phyloP scores from a whole-genome alignment of 2,113 vertebrate genomes.

The Phoxinus phoxinus region DNA sequence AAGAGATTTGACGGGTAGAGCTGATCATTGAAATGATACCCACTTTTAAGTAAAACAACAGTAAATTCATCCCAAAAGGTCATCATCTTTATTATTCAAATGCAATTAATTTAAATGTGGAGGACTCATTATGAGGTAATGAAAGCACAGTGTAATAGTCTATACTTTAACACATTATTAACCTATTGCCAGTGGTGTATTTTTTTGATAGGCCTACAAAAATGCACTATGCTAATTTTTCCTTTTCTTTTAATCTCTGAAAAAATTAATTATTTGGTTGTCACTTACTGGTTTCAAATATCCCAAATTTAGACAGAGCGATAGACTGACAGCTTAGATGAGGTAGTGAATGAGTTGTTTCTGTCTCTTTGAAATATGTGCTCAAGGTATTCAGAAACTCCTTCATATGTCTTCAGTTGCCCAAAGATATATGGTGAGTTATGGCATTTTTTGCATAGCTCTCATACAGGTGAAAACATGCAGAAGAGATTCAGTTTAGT shows the following conservation, averaged over 20 bases:
- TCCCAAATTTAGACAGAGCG: slow-evolving; percentile 41
- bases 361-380: slow-evolving; percentile 52
- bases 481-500: slow-evolving; percentile 64
- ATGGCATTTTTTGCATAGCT: slow-evolving; percentile 75
- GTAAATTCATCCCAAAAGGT: neutral
- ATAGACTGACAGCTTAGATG: slow-evolving; percentile 47
- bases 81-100: neutral
- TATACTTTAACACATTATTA: neutral
- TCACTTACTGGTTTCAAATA: slow-evolving; percentile 25
- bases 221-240: neutral
- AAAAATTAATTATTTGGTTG: neutral
- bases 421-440: slow-evolving; percentile 61
- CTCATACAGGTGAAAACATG: slow-evolving; percentile 76
- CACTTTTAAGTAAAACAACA: neutral
- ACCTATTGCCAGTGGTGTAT: neutral
- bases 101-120: neutral
- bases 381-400: slow-evolving; percentile 46
- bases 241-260: neutral
- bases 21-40: neutral
- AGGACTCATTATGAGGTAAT: neutral
- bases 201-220: neutral
- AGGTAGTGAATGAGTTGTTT: slow-evolving; percentile 51
- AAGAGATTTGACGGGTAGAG: neutral
- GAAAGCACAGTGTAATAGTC: neutral
- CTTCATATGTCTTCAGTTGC: slow-evolving; percentile 53